phyloP scores from a whole-genome alignment of 2,888 invertebrate species.

The Epistrophe eligans region DNA sequence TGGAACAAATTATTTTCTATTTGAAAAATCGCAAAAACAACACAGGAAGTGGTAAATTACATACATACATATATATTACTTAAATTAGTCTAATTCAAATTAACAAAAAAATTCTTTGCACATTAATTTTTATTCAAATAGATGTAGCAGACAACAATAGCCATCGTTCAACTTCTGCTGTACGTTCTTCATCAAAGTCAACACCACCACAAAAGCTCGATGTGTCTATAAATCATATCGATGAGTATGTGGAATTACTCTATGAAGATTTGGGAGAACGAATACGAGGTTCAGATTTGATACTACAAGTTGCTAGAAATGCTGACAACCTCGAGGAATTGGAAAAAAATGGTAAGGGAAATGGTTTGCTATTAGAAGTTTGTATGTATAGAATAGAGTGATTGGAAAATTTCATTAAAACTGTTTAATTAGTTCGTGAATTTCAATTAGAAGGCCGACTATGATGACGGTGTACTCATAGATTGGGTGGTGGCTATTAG shows the following conservation, averaged over 20 bases:
- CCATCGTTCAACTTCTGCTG: constrained; percentile 78
- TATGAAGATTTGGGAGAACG: constrained; percentile 98
- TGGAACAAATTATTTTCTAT: constrained; percentile 94
- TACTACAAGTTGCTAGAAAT: constrained; percentile 95
- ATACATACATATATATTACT: neutral
- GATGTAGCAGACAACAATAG: constrained; percentile 81
- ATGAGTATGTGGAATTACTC: constrained; percentile 97
- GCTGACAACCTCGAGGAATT: constrained; percentile 97
- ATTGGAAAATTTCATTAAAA: neutral
- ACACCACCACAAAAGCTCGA: constrained; percentile 85
- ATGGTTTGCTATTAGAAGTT: constrained; percentile 12
- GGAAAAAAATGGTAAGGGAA: constrained; percentile 96
- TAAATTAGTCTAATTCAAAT: constrained; percentile 16
- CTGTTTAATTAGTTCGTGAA: neutral
- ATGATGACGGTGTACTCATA: too few relatives aligned
- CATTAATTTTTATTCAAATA: constrained; percentile 48
- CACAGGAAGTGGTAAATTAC: constrained; percentile 80
- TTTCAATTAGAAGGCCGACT: neutral
- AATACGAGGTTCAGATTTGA: constrained; percentile 95
- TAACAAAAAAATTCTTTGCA: constrained; percentile 14
- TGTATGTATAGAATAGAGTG: neutral
- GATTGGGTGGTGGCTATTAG: neutral
- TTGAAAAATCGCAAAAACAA: constrained; percentile 90
- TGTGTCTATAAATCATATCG: constrained; percentile 92
- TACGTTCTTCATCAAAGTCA: constrained; percentile 78